Percentiles rank a stretch among this genome's conserved stretches.
Evolutionary conservation across 2,888 invertebrate species (phyloP).

Genomic region (Molorchus minor): DNA sequence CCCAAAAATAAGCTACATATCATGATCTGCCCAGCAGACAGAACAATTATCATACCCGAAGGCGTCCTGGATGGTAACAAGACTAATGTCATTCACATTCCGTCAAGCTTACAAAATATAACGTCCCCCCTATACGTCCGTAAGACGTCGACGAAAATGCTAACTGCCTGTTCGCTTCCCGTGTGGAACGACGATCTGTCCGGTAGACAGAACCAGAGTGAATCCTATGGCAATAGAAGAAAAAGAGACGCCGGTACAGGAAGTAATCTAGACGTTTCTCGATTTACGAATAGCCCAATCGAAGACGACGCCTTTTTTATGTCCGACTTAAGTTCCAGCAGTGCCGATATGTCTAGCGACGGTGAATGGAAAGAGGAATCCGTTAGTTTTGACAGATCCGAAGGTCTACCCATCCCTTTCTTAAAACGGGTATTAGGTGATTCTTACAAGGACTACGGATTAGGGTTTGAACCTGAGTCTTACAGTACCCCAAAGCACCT

Average conservation of each 20-base stretch:
- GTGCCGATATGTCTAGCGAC: too few relatives aligned
- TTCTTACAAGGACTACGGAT: too few relatives aligned
- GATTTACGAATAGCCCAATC: too few relatives aligned
- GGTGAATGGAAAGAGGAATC: too few relatives aligned
- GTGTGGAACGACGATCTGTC: conserved; percentile 32
- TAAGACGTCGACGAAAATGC: conserved; percentile 9
- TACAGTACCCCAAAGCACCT: too few relatives aligned
- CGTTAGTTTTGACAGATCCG: too few relatives aligned
- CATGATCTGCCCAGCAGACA: too few relatives aligned
- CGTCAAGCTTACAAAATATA: conserved; percentile 45
- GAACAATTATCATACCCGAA: conserved; percentile 53
- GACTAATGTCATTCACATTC: conserved; percentile 55
- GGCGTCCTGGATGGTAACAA: conserved; percentile 55
- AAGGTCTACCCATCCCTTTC: too few relatives aligned
- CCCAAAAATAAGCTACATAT: not conserved
- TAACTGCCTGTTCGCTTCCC: conserved; percentile 24
- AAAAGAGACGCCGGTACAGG: not conserved
- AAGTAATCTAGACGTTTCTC: not conserved
- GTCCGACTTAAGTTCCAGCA: too few relatives aligned
- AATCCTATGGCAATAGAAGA: not conserved
- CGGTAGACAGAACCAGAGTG: not conserved
- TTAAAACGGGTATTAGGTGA: too few relatives aligned
- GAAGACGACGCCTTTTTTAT: too few relatives aligned
- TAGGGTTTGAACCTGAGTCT: too few relatives aligned
- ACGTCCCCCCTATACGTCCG: conserved; percentile 25